Evolutionary conservation across 2,113 vertebrate genomes (phyloP), one percentile per base, ranked within the genome.

Genomic region (Lycocorax pyrrhopterus): DNA sequence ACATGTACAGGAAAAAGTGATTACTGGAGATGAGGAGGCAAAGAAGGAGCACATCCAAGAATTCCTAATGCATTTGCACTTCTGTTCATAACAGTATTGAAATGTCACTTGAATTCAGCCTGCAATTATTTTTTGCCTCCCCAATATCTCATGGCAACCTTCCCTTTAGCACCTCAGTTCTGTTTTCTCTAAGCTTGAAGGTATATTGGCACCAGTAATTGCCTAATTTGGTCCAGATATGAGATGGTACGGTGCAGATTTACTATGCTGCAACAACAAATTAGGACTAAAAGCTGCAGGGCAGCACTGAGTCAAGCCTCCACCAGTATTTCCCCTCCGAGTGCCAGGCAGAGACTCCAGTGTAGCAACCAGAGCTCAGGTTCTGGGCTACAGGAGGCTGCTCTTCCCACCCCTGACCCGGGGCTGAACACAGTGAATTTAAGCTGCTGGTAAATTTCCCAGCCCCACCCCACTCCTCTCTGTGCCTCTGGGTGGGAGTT

Each of bases 1-100:
- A 92, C 64, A 68, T 86, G 64, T 82, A 55, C 43, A 87, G 73
- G 92, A 84, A 94, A 87, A 83, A 84, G 64, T 44, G 88, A 90
- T 90, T 84, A 73, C 73, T 69, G 85, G 63, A 85, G 67, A 73
- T 16, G 56, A 82, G 73, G 53, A 85, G 84, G 89, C 33, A 39
- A 71, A 90, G 58, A 73, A 92, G n/a, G 77, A 84, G n/a, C n/a
- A 63, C 23, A 30, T 63, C 94, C 83, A 79, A 79, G 52, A 81
- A 92, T 79, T 82, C 5, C 3, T 59, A 68, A 67, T 22, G 37
- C 30, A 67, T 76, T 79, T 80, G 43, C 23, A 87, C 14, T 80
- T 79, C 73, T 62, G 52, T 47, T 86, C 39, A 13, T 35, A 59
- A 46, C 2, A 82, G 35, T 47, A 76, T 19, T 27, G 32, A 93